Percentiles rank a stretch among this genome's conserved stretches.
phyloP scores from a whole-genome alignment of 92 coral and sea anemone genomes.

The Epizoanthus rinbou region DNA sequence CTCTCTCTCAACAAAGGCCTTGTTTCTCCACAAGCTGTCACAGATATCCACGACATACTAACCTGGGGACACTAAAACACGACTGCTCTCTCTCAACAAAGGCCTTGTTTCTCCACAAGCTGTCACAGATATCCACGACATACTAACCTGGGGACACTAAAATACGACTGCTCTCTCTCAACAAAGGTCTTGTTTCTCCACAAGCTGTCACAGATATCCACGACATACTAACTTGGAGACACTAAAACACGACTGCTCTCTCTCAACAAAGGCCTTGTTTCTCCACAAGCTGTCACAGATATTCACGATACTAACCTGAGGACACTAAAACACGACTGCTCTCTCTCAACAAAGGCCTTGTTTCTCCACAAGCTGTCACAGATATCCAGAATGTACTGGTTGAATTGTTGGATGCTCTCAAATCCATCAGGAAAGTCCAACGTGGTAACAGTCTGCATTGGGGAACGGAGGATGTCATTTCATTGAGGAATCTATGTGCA shows the following conservation, averaged over 20 bases:
- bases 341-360: slow-evolving; percentile 88
- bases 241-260: background rate
- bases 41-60: too few relatives aligned
- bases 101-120: too few relatives aligned
- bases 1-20: too few relatives aligned
- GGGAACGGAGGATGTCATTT: background rate
- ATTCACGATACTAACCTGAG: slow-evolving; percentile 64
- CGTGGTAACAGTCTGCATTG: background rate
- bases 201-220: too few relatives aligned
- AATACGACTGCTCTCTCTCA: background rate
- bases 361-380: slow-evolving; percentile 97
- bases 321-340: slow-evolving; percentile 81
- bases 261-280: background rate
- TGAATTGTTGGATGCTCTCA: slow-evolving; percentile 77
- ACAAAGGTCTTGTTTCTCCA: too few relatives aligned
- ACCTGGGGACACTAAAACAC: too few relatives aligned
- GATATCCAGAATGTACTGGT: slow-evolving; percentile 91
- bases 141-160: too few relatives aligned
- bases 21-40: too few relatives aligned
- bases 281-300: background rate
- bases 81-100: too few relatives aligned
- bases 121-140: too few relatives aligned
- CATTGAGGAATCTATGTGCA: background rate
- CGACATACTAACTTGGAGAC: too few relatives aligned
- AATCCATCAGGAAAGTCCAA: slow-evolving; percentile 73